Evolutionary conservation across 2,113 vertebrate genomes (phyloP), one percentile per base, ranked within the genome.

Genomic region (Pipra filicauda): DNA sequence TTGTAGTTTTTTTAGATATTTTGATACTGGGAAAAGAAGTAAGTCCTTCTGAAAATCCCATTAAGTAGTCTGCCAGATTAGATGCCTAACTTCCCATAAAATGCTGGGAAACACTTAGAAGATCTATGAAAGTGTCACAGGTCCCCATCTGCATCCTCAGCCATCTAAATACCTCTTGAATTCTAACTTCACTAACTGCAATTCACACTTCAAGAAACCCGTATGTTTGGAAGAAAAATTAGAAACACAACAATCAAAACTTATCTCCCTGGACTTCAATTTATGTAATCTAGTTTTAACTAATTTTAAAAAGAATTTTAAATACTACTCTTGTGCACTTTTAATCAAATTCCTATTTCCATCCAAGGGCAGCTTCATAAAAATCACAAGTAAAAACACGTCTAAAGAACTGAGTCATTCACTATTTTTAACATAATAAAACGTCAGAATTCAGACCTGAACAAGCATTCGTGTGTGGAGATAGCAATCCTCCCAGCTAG

Each of bases 401-500:
- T 66, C 76, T 89, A 39, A 85, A 92, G 70, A 44, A 85, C 52
- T 84, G 80, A 93, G 49, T 96, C 93, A 96, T 73, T 95, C 86
- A 67, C 91, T 94, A 95, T 95, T 96, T 97, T 96, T 95, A 96
- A 91, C 85, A 67, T 86, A 89, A 94, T 88, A 91, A 93, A 91
- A 84, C 24, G 30, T 92, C 93, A 96, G 83, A 94, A 87, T 94
- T 93, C 81, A 95, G 85, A 86, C 37, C 54, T 65, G 43, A 89
- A 69, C 55, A 71, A 75, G 43, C 48, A 17, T 23, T 71, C 10
- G 24, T 51, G 72, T 33, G 22, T 19, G 24, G 37, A 64, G 61
- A 78, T 2, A 85, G 28, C 49, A 69, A 57, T 58, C 27, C 55
- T 77, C 43, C 27, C 76, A 59, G 69, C 24, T 8, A 78, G 55